Evolutionary conservation across 2,113 vertebrate species (phyloP).

Genomic region (Argyrosomus japonicus): DNA sequence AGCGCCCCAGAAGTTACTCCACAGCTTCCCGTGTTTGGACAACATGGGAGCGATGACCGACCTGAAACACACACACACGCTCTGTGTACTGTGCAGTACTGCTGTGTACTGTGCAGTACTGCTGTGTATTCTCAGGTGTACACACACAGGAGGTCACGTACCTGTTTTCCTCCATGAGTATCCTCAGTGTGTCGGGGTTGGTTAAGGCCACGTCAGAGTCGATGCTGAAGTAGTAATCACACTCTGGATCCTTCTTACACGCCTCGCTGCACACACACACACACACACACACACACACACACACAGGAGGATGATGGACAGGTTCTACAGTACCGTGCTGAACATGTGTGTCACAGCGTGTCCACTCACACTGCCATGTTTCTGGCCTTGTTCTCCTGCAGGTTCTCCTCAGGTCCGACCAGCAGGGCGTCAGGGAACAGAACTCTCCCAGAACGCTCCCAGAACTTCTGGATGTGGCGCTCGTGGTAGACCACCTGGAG

Average conservation of each 20-base stretch:
- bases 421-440: conserved; percentile 63
- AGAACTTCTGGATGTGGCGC: conserved; percentile 73
- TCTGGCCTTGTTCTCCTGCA: conserved; percentile 66
- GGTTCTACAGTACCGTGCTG: too few relatives aligned
- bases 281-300: background rate
- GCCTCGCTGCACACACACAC: conserved; percentile 45
- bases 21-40: conserved; percentile 77
- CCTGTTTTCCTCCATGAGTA: conserved; percentile 77
- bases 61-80: conserved; percentile 36
- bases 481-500: conserved; percentile 76
- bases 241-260: conserved; percentile 65
- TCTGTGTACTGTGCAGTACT: background rate
- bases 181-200: conserved; percentile 64
- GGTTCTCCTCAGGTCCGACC: conserved; percentile 74
- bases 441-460: conserved; percentile 44
- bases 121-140: too few relatives aligned
- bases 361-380: conserved; percentile 75
- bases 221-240: conserved; percentile 78
- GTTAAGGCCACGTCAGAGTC: conserved; percentile 75
- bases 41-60: conserved; percentile 69
- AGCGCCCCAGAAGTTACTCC: conserved; percentile 81
- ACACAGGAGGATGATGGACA: too few relatives aligned
- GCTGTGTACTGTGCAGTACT: too few relatives aligned
- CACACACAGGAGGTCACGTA: background rate
- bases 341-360: too few relatives aligned